Evolutionary conservation across 2,113 vertebrate species (phyloP), one percentile per base, ranked within the genome.

Genomic region (Oxyura jamaicensis): DNA sequence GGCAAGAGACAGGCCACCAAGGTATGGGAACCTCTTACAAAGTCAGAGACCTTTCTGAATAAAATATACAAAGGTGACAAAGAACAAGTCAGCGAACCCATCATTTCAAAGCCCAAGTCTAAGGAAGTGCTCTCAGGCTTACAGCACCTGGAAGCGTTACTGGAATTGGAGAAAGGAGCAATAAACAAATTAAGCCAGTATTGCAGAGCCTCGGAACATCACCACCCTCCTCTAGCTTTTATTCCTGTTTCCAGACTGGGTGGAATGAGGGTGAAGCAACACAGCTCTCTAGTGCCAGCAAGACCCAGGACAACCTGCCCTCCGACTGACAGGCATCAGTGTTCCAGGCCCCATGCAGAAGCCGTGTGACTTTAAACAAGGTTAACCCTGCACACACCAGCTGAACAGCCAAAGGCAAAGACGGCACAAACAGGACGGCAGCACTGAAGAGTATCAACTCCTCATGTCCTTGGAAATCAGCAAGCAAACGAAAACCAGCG

Each of bases 161-260:
- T 67, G 67, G 25, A 87, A 84, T 17, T 83, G 44, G n/a, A 89
- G 36, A 93, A 93, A 28, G 63, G 83, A 87, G 69, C 35, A 58
- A 95, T 92, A 89, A 92, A 84, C 71, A 2, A 88, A 92, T 46
- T 78, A 84, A 92, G 48, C 5, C 68, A 83, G 21, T 44, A 77
- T 15, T 76, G 23, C 44, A 77, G 21, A 81, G 66, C 66, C 66
- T 86, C 20, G 82, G 77, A 89, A 94, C 35, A 8, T 82, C 41
- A 60, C 5, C 26, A 7, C 29, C 56, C 26, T 83, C 36, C 46
- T 86, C 48, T 41, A 59, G 17, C 80, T 86, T 88, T 85, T 86
- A 86, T 75, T 88, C 31, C 41, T 80, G 9, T 42, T 78, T 46
- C 91, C 39, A 78, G 35, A 72, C 42, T 83, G 52, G 33, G 88